A percentile compares a stretch with the other conserved stretches of the same genome.
These are phyloP conservation scores for Heliothis subflexa DNA, from an alignment of 1,140 invertebrate species.

Conservation along the genomic window DNA sequence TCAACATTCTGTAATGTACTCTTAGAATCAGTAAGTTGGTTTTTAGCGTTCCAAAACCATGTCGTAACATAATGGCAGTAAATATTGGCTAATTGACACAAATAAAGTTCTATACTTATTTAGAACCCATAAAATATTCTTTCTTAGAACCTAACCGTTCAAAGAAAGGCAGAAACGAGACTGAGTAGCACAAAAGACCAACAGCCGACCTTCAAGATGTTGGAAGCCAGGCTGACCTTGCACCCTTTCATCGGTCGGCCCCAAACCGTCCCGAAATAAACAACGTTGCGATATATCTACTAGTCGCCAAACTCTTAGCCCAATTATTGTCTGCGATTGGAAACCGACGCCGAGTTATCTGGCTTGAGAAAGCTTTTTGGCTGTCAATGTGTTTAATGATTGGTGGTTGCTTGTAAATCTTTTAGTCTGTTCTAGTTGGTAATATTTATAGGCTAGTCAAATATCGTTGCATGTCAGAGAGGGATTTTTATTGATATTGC, in stretches of 20 bases:
- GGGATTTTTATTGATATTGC: no score
- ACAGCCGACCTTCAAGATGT: conserved; percentile 11
- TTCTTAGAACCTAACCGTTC: no score
- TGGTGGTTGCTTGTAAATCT: neutral
- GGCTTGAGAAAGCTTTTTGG: neutral
- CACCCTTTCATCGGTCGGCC: conserved; percentile 15
- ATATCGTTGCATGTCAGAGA: no score
- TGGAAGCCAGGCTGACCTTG: conserved; percentile 45
- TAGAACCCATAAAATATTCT: no score
- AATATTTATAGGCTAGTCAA: neutral
- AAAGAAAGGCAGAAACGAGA: no score
- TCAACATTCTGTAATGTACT: no score
- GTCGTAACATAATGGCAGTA: no score
- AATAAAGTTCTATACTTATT: no score
- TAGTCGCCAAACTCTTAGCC: conserved; percentile 61
- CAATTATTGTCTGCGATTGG: conserved; percentile 54
- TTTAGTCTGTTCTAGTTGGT: neutral
- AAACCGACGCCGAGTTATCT: conserved; percentile 4
- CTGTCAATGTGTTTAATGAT: neutral
- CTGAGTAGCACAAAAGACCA: neutral
- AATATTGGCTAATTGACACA: no score
- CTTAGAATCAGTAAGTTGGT: neutral
- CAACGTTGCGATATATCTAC: conserved; percentile 39
- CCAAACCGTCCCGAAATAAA: conserved; percentile 36
- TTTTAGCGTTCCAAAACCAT: no score